These are phyloP conservation scores for Paelopatides confundens DNA, from an alignment of 53 echinoderm and acorn worm species.

Conservation along the genomic window DNA sequence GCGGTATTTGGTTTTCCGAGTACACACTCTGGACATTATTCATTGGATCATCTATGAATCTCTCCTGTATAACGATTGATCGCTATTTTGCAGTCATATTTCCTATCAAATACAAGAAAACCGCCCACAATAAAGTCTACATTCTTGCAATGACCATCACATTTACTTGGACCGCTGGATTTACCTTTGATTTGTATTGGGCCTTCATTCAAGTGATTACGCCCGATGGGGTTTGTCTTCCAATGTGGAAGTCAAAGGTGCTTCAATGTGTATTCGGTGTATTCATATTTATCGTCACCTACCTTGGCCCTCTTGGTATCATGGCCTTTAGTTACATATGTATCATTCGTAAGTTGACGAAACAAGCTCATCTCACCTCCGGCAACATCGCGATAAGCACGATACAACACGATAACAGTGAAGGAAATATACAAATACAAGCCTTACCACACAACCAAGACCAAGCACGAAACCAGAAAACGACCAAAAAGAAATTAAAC, in stretches of 20 bases:
- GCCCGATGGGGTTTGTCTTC: conserved; percentile 61
- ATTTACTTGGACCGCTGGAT: conserved; percentile 73
- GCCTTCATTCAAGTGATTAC: conserved; percentile 71
- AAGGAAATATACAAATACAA: background rate
- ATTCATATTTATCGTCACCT: conserved; percentile 84
- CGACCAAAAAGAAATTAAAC: conserved; percentile 40
- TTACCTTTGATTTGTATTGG: conserved; percentile 85
- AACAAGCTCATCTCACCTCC: conserved; percentile 35
- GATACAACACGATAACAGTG: background rate
- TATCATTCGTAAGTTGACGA: conserved; percentile 73
- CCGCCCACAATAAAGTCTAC: conserved; percentile 48
- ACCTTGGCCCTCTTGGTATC: conserved; percentile 74
- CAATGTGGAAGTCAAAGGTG: conserved; percentile 55
- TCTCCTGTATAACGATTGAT: conserved; percentile 81
- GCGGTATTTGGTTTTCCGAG: conserved; percentile 85
- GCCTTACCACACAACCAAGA: background rate
- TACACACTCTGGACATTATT: conserved; percentile 90
- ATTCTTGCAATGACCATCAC: conserved; percentile 40
- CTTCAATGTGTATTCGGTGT: conserved; percentile 71
- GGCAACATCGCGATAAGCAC: background rate
- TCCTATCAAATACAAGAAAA: conserved; percentile 76
- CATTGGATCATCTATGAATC: conserved; percentile 83
- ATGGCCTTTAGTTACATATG: conserved; percentile 75
- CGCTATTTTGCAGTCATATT: conserved; percentile 84
- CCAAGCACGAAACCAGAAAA: background rate